phyloP scores from a whole-genome alignment of 2,113 vertebrate genomes.

The Vidua macroura region DNA sequence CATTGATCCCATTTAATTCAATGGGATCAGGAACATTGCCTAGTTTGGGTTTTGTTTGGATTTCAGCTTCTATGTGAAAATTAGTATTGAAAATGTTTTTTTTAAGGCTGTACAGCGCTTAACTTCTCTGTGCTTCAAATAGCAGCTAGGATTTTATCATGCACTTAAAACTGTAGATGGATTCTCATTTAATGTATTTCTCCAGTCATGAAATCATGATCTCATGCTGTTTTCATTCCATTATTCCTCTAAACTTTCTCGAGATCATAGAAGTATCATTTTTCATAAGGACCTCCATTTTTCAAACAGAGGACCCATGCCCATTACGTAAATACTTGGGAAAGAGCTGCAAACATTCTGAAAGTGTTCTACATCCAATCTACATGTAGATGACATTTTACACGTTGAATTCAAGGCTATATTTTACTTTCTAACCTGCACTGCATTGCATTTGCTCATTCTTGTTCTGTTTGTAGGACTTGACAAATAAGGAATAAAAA shows the following conservation, averaged over 20 bases:
- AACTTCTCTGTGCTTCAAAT: constrained; percentile 29
- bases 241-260: neutral
- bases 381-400: neutral
- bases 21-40: constrained; percentile 46
- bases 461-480: neutral
- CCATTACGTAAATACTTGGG: neutral
- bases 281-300: constrained; percentile 8
- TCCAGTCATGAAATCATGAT: constrained; percentile 37
- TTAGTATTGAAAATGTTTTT: constrained; percentile 45
- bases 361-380: neutral
- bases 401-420: neutral
- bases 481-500: constrained; percentile 10
- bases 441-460: neutral
- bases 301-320: neutral
- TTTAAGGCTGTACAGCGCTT: constrained; percentile 40
- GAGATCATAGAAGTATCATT: neutral
- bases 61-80: constrained; percentile 42
- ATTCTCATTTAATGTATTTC: constrained; percentile 50
- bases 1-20: constrained; percentile 55
- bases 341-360: neutral
- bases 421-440: neutral
- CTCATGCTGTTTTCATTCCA: constrained; percentile 31
- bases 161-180: constrained; percentile 35
- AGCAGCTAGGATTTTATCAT: constrained; percentile 44
- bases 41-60: constrained; percentile 63